Conservation (phyloP, 2,888 invertebrate genomes). For the Clusia tigrina region DNA sequence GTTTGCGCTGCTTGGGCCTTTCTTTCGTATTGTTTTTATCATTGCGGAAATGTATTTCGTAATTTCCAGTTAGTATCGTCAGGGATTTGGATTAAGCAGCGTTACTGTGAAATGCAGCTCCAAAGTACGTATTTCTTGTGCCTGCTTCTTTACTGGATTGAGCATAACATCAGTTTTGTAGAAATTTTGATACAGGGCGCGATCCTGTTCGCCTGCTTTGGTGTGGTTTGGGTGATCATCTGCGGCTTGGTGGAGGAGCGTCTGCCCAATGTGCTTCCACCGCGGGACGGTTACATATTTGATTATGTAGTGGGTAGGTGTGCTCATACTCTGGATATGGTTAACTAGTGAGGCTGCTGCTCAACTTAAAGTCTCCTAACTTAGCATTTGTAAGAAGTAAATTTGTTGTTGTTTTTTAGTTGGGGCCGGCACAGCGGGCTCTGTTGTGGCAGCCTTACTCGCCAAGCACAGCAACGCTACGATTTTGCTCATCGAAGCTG, state of each 20-base stretch:
- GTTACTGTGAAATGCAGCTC: background rate
- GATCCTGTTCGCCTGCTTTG: constrained; percentile 44
- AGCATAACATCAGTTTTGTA: constrained; percentile 28
- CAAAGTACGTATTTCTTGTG: background rate
- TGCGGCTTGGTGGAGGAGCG: constrained; percentile 46
- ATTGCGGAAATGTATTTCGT: too few relatives aligned
- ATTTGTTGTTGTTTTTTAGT: constrained; percentile 67
- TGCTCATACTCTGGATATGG: too few relatives aligned
- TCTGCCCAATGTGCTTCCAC: constrained; percentile 46
- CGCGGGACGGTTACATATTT: constrained; percentile 44
- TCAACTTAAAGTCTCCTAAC: too few relatives aligned
- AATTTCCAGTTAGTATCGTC: background rate
- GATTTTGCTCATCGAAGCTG: constrained; percentile 76
- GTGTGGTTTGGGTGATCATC: constrained; percentile 47
- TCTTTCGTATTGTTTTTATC: too few relatives aligned
- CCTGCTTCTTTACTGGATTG: too few relatives aligned
- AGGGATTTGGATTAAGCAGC: background rate
- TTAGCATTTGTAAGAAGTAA: too few relatives aligned
- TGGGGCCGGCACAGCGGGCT: constrained; percentile 78
- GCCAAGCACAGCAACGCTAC: constrained; percentile 67
- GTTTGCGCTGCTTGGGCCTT: too few relatives aligned
- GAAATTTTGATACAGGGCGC: constrained; percentile 47
- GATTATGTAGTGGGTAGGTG: constrained; percentile 59
- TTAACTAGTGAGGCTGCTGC: too few relatives aligned
- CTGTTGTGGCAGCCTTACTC: constrained; percentile 73